These are phyloP conservation scores for Osmerus eperlanus DNA, from an alignment of 2,113 vertebrate species.

Conservation along the genomic window DNA sequence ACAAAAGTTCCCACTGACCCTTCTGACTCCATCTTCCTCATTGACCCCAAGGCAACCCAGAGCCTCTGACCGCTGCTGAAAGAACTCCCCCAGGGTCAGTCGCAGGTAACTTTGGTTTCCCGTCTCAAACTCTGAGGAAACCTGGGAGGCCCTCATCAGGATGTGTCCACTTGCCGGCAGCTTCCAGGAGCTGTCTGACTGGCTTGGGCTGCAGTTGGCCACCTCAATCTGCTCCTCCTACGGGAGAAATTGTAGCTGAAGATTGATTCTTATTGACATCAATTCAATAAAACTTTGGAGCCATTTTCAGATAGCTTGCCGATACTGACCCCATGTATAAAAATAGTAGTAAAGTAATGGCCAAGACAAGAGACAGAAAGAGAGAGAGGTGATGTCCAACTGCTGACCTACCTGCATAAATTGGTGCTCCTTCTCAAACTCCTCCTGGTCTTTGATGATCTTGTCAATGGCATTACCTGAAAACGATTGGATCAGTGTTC, in stretches of 20 bases:
- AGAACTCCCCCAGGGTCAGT: constrained; percentile 91
- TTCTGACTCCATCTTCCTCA: constrained; percentile 73
- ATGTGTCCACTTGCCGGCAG: constrained; percentile 62
- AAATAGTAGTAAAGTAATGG: background rate
- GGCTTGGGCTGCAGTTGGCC: constrained; percentile 50
- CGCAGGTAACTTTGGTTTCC: constrained; percentile 83
- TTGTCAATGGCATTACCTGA: constrained; percentile 84
- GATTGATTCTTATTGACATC: no score
- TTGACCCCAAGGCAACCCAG: constrained; percentile 82
- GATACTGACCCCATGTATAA: background rate
- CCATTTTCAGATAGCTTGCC: no score
- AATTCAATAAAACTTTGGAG: no score
- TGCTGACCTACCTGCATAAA: constrained; percentile 83
- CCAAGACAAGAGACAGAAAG: background rate
- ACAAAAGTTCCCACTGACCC: constrained; percentile 72
- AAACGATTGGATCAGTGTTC: background rate
- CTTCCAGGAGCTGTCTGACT: constrained; percentile 82
- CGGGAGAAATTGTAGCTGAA: background rate
- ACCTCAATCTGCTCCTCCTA: constrained; percentile 81
- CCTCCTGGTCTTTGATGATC: constrained; percentile 85
- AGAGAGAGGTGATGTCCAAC: background rate
- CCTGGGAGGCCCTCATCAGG: constrained; percentile 75
- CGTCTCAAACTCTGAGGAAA: constrained; percentile 69
- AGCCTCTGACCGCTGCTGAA: constrained; percentile 91
- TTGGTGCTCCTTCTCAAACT: constrained; percentile 88